phyloP scores from a whole-genome alignment of 1,140 invertebrate species.

The Penaeus indicus region DNA sequence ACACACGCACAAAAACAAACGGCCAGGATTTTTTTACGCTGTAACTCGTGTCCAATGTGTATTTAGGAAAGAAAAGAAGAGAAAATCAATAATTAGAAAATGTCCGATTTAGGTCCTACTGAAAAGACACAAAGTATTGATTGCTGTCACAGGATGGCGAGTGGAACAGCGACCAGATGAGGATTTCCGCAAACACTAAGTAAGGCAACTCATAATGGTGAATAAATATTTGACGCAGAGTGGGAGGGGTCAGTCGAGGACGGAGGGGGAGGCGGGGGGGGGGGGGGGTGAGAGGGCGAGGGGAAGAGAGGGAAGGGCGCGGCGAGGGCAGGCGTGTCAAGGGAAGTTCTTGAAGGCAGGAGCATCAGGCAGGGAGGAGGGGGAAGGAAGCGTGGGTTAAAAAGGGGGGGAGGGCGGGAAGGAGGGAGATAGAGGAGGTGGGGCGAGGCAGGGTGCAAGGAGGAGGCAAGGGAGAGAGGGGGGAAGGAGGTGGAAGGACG shows the following conservation, averaged over 20 bases:
- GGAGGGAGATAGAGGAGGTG: neutral
- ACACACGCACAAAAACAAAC: neutral
- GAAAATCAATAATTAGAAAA: neutral
- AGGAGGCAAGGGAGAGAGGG: neutral
- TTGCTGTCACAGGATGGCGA: too few relatives aligned
- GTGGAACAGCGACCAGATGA: too few relatives aligned
- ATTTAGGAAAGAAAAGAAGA: too few relatives aligned
- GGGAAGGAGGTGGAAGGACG: neutral
- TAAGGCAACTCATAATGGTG: too few relatives aligned
- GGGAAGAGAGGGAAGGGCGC: neutral
- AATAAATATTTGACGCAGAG: neutral
- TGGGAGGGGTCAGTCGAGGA: neutral
- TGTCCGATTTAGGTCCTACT: too few relatives aligned
- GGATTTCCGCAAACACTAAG: too few relatives aligned
- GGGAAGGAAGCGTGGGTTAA: neutral
- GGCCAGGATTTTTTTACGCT: neutral
- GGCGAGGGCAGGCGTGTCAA: neutral
- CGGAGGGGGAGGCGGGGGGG: neutral
- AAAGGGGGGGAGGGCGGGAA: neutral
- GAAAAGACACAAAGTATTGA: too few relatives aligned
- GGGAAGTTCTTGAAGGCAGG: neutral
- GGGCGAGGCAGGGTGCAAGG: neutral
- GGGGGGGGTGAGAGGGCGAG: neutral
- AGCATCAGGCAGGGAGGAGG: neutral
- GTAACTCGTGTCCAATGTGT: constrained; percentile 8